Percentiles rank a stretch among this genome's conserved stretches.
Evolutionary conservation across 2,113 vertebrate species (phyloP).

Genomic region (Hyla sarda): DNA sequence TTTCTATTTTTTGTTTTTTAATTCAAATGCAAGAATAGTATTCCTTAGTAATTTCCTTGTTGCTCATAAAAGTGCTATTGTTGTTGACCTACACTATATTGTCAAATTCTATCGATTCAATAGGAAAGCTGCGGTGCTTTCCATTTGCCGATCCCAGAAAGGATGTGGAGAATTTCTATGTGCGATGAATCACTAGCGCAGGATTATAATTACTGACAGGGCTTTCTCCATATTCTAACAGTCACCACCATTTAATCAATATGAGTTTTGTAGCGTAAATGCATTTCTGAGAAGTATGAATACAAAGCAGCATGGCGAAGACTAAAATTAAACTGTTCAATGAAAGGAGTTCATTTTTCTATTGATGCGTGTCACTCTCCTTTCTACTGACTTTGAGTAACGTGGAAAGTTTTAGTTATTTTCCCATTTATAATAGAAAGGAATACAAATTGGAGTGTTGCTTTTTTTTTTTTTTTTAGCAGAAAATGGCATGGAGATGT

Average conservation of each 20-base stretch:
- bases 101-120: slow-evolving; percentile 73
- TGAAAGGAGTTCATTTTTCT: slow-evolving; percentile 30
- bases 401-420: slow-evolving; percentile 24
- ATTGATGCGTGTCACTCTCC: slow-evolving; percentile 15
- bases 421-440: background rate
- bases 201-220: slow-evolving; percentile 47
- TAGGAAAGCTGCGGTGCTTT: slow-evolving; percentile 59
- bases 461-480: too few species aligned
- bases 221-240: slow-evolving; percentile 31
- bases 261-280: slow-evolving; percentile 29
- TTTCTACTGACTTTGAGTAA: background rate
- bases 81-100: slow-evolving; percentile 68
- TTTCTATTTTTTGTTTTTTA: slow-evolving; percentile 66
- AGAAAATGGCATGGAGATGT: background rate
- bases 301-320: slow-evolving; percentile 33
- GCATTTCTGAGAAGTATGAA: slow-evolving; percentile 50
- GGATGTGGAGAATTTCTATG: background rate
- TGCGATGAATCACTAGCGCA: slow-evolving; percentile 25
- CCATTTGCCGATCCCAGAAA: slow-evolving; percentile 21
- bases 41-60: slow-evolving; percentile 75
- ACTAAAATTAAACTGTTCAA: slow-evolving; percentile 37
- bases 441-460: background rate
- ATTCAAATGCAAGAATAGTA: slow-evolving; percentile 76
- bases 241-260: slow-evolving; percentile 40
- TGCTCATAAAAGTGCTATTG: slow-evolving; percentile 69